Conservation (phyloP, 2,888 invertebrate species). For the Caenorhabditis japonica region DNA sequence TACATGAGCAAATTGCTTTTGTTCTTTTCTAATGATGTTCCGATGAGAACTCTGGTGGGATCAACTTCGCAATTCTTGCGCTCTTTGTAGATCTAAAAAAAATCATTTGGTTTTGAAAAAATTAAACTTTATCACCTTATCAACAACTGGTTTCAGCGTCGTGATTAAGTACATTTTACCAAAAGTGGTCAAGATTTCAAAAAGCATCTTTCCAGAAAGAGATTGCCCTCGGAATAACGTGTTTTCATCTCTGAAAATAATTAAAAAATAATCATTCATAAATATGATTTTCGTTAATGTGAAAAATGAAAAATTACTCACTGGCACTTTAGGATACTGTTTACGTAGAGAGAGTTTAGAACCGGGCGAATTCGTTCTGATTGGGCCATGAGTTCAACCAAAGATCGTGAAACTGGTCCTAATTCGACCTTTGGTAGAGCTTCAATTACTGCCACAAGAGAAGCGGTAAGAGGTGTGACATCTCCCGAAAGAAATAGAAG, state of each 20-base stretch:
- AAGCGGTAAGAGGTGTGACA: conserved; percentile 63
- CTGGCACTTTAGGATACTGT: conserved; percentile 73
- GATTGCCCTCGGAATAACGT: conserved; percentile 76
- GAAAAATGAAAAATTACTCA: too few species aligned
- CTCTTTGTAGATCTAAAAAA: conserved; percentile 73
- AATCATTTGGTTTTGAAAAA: background rate
- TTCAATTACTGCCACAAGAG: conserved; percentile 66
- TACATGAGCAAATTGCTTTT: conserved; percentile 67
- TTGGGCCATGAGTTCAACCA: conserved; percentile 73
- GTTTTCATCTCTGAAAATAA: conserved; percentile 71
- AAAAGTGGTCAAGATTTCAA: conserved; percentile 74
- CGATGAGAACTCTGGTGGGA: conserved; percentile 65
- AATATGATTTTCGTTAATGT: conserved; percentile 7
- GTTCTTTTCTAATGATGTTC: conserved; percentile 45
- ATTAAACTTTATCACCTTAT: conserved; percentile 59
- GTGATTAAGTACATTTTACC: conserved; percentile 72
- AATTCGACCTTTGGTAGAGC: conserved; percentile 70
- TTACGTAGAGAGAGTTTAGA: conserved; percentile 68
- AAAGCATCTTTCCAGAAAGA: conserved; percentile 73
- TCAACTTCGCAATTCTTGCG: conserved; percentile 75
- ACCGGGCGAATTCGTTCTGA: conserved; percentile 68
- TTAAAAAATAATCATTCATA: background rate
- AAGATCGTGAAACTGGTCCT: conserved; percentile 68
- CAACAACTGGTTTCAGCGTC: conserved; percentile 74
- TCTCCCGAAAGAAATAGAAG: conserved; percentile 24